Evolutionary conservation across 1,140 invertebrate species (phyloP), one percentile per base, ranked within the genome.

Genomic region (Probaryconus sp.): DNA sequence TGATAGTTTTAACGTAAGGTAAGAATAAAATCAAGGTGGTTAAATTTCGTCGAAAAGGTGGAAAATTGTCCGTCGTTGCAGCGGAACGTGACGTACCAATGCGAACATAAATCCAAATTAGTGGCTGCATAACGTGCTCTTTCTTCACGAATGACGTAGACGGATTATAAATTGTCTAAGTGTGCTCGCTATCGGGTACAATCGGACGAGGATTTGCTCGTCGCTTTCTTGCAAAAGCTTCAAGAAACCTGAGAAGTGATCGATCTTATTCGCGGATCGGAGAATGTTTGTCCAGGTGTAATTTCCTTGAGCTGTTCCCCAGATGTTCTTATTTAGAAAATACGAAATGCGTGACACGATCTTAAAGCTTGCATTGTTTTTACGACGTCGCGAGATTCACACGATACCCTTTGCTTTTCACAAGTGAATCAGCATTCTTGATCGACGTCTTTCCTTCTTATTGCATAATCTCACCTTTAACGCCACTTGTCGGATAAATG

Each of bases 41-140:
- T 30, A 24, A 47, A 53, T 50, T 55, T 42, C 21, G 21, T 13
- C 33, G 16, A 50, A 61, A 48, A 35, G 48, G 33, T 42, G 26
- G 50, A 56, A 50, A 50, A 35, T 35, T 55, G 50, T 51, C 40
- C 9, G 40, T 43, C 30, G 50, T 26, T 9, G 7, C 11, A 26
- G 63, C 13, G 17, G 40, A 55, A 33, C 24, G 53, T 48, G 64
- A 60, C 64, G 33, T 68, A 30, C 51, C 43, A 68, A 68, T 68
- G 53, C 53, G 53, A 68, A 58, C 64, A 68, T 68, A 68, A 68
- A 68, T 68, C 64, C 64, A 68, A 68, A 68, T 68, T 68, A 68
- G 64, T 45, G 53, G 43, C 37, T 37, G 26, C 38, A 45, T 68
- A 60, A 58, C 47, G 64, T 45, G 53, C 21, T 67, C 40, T 48